Conservation (phyloP, 2,113 vertebrate genomes). For the Sceloporus undulatus region DNA sequence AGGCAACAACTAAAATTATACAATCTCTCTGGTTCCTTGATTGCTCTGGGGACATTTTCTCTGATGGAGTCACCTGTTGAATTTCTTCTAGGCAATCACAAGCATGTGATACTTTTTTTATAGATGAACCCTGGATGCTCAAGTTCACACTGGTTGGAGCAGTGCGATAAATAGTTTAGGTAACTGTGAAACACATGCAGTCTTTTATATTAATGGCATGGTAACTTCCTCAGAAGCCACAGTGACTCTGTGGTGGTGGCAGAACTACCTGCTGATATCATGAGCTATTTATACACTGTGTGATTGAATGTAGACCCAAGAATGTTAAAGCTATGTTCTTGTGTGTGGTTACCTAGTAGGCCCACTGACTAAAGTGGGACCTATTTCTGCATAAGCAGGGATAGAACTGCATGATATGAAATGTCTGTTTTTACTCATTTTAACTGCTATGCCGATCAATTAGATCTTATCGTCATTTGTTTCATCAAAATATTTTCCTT, state of each 20-base stretch:
- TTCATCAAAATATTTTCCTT: not conserved
- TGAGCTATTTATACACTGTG: conserved; percentile 56
- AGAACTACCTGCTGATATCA: conserved; percentile 56
- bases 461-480: not conserved
- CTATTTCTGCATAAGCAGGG: not conserved
- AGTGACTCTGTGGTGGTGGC: not conserved
- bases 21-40: conserved; percentile 48
- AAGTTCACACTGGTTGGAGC: conserved; percentile 45
- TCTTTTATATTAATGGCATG: conserved; percentile 56
- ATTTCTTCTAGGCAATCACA: conserved; percentile 60
- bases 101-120: conserved; percentile 44
- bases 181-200: conserved; percentile 58
- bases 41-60: conserved; percentile 60
- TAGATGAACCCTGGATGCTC: conserved; percentile 58
- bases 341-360: not conserved
- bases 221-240: conserved; percentile 53
- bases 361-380: not conserved
- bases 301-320: conserved; percentile 3
- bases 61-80: conserved; percentile 42
- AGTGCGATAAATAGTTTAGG: conserved; percentile 58
- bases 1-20: conserved; percentile 44
- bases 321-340: not conserved
- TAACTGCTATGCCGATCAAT: not conserved
- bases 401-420: not conserved
- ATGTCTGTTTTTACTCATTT: conserved; percentile 7